phyloP scores from a whole-genome alignment of 2,888 invertebrate species.

The Dendrolimus pini region DNA sequence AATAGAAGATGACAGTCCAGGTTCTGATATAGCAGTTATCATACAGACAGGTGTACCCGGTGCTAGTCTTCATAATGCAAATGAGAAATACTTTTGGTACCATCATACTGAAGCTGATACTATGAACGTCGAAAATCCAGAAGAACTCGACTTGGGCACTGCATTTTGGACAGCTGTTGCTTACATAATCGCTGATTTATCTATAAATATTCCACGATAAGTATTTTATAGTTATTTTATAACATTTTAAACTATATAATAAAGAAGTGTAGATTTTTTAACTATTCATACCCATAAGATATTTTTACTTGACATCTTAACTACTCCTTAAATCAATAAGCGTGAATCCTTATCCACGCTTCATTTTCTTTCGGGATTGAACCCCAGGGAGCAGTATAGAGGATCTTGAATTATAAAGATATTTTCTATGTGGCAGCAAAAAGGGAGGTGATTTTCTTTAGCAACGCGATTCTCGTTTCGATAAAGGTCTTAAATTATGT shows the following conservation, averaged over 20 bases:
- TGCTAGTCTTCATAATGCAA: slow-evolving; percentile 81
- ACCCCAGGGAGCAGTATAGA: slow-evolving; percentile 47
- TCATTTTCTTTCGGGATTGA: slow-evolving; percentile 43
- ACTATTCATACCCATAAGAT: slow-evolving; percentile 2
- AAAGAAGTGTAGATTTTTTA: background rate
- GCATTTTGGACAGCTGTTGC: slow-evolving; percentile 88
- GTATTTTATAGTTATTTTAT: background rate
- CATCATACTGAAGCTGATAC: slow-evolving; percentile 89
- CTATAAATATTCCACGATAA: slow-evolving; percentile 79
- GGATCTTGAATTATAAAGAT: slow-evolving; percentile 34
- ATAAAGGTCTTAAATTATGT: slow-evolving; percentile 50
- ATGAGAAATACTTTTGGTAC: slow-evolving; percentile 83
- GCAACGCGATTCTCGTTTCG: slow-evolving; percentile 33
- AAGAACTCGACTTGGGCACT: slow-evolving; percentile 82
- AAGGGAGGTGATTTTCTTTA: slow-evolving; percentile 28
- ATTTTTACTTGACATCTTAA: slow-evolving; percentile 13
- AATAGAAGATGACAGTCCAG: slow-evolving; percentile 70
- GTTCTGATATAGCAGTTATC: slow-evolving; percentile 83
- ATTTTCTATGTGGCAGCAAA: slow-evolving; percentile 29
- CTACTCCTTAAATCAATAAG: slow-evolving; percentile 28
- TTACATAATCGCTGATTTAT: slow-evolving; percentile 87
- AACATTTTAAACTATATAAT: background rate
- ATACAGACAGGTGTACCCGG: slow-evolving; percentile 81
- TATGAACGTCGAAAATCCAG: slow-evolving; percentile 84
- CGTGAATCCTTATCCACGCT: slow-evolving; percentile 41